Percentiles rank a stretch among this genome's conserved stretches.
Conservation (phyloP, 1,140 invertebrate genomes). For the Cheumatopsyche charites region DNA sequence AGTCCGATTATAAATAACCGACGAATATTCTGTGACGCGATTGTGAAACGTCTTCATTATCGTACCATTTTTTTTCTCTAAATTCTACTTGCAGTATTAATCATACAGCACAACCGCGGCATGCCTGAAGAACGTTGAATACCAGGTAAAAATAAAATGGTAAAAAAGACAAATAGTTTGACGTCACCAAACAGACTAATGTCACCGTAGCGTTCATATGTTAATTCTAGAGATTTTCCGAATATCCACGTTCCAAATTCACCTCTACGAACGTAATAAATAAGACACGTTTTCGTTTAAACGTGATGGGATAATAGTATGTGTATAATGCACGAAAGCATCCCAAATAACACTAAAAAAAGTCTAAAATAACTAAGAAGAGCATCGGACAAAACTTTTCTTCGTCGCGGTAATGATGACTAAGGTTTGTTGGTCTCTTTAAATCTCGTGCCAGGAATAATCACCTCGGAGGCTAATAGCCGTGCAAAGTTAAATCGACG, state of each 20-base stretch:
- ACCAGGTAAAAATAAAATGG: conserved; percentile 11
- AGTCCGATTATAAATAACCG: background rate
- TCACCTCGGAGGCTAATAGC: conserved; percentile 5
- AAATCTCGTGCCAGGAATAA: background rate
- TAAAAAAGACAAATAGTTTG: conserved; percentile 27
- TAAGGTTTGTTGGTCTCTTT: background rate
- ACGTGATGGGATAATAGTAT: background rate
- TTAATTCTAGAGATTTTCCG: conserved; percentile 27
- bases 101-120: conserved; percentile 4
- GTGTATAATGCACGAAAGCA: conserved; percentile 18
- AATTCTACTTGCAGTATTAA: conserved; percentile 20
- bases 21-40: background rate
- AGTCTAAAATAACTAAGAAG: conserved; percentile 1
- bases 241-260: background rate
- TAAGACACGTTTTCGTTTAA: background rate
- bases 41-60: conserved; percentile 1
- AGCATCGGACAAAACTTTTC: background rate
- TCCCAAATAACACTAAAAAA: conserved; percentile 29
- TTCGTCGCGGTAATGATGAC: no score
- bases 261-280: background rate
- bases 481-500: conserved; percentile 7
- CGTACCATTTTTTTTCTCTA: background rate
- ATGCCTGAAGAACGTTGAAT: background rate
- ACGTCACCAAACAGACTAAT: conserved; percentile 33
- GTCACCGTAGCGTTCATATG: conserved; percentile 31